Evolutionary conservation across 2,797 vertebrate genomes (phyloP), one percentile per base, ranked within the genome.

Genomic region (Jordanella pulchra): DNA sequence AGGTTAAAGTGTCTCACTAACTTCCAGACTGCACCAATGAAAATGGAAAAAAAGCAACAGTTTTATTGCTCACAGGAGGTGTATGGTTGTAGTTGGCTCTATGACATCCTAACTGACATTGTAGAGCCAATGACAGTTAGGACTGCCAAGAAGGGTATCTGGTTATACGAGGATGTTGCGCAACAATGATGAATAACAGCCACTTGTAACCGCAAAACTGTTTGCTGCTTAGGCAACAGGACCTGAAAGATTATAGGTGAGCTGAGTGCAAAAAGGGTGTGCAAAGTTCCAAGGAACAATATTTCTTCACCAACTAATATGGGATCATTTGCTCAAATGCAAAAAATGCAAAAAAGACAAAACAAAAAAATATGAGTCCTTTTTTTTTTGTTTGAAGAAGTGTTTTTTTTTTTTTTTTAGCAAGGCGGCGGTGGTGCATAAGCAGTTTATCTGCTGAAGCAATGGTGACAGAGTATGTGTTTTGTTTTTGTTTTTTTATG

Each of bases 161-260:
- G 84, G 78, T 78, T 89, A 81, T 84, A 84, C 9, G 30, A 91
- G 90, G 91, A 93, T 91, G 88, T 93, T 93, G 91, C 91, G 87
- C 92, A 93, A 94, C 83, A 55, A 65, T 21, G 80, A 90, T 84
- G 84, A 90, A 84, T 89, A 92, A 91, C 82, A 85, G 89, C 81
- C 84, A 73, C 71, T 86, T 89, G 77, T 82, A 87, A 91, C 91
- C 92, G 87, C 93, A 91, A 93, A 61, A 93, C 91, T 73, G 89
- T 91, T 93, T 75, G 68, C 78, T 75, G 65, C 87, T 92, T 88
- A 88, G 79, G 89, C 89, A 90, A 91, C 83, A 84, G 76, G 82
- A 86, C 91, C 83, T 85, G 76, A 78, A 75, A 87, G 80, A 73
- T 67, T 81, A 80, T 81, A 42, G 71, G 69, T 54, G 73, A 68